phyloP scores from a whole-genome alignment of 2,888 invertebrate genomes.

The Mimas tiliae region DNA sequence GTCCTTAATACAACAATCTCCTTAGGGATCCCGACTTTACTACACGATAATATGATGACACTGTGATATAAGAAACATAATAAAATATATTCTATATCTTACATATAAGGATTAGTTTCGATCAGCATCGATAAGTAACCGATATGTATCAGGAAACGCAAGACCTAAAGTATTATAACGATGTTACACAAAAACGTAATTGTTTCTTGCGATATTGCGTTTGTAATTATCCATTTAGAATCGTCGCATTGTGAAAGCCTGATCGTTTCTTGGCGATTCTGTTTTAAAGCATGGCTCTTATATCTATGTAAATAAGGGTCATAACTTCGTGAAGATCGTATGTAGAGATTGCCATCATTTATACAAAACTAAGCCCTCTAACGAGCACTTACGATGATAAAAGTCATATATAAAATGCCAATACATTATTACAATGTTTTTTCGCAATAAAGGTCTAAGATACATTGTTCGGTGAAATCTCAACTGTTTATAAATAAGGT shows the following conservation, averaged over 20 bases:
- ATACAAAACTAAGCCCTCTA: background rate
- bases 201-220: constrained; percentile 20
- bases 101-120: background rate
- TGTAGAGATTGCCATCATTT: background rate
- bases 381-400: constrained; percentile 8
- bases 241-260: constrained; percentile 17
- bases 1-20: constrained; percentile 6
- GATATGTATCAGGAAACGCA: constrained; percentile 19
- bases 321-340: background rate
- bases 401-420: constrained; percentile 7
- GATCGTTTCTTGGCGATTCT: constrained; percentile 6
- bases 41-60: background rate
- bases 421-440: background rate
- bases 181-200: constrained; percentile 18
- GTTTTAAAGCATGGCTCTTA: background rate
- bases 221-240: constrained; percentile 12
- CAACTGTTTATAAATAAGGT: background rate
- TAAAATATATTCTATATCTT: background rate
- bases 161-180: constrained; percentile 17
- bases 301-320: background rate
- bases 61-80: no score
- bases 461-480: background rate
- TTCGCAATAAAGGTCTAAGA: background rate
- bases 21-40: constrained; percentile 1
- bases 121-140: background rate